These are phyloP conservation scores for Astropecten irregularis DNA, from an alignment of 53 echinoderm and acorn worm species.

Conservation along the genomic window DNA sequence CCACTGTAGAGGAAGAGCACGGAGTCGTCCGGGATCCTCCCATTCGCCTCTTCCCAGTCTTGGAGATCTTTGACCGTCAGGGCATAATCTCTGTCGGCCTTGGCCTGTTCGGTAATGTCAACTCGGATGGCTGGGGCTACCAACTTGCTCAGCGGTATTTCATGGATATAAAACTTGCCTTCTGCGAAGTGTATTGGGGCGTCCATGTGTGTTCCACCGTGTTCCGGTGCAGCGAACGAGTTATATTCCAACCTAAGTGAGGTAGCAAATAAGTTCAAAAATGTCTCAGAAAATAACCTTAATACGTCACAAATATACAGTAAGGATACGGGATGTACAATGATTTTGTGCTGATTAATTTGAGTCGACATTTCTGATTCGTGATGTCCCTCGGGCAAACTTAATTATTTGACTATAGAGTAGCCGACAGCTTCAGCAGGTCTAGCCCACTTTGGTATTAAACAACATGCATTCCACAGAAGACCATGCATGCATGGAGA, in stretches of 20 bases:
- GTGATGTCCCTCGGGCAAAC: too few relatives aligned
- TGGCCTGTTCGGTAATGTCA: conserved; percentile 8
- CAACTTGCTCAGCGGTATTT: background rate
- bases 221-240: background rate
- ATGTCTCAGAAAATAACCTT: too few relatives aligned
- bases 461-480: too few relatives aligned
- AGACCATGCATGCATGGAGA: too few relatives aligned
- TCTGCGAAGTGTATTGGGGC: conserved; percentile 4
- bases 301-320: too few relatives aligned
- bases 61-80: background rate
- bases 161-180: background rate
- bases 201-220: conserved; percentile 15
- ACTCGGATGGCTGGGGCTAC: conserved; percentile 1
- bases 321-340: too few relatives aligned
- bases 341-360: too few relatives aligned
- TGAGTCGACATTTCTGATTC: too few relatives aligned
- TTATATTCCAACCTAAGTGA: conserved; percentile 25
- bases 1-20: conserved; percentile 16
- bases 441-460: too few relatives aligned
- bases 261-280: too few relatives aligned
- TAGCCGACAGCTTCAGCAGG: too few relatives aligned
- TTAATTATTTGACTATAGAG: too few relatives aligned
- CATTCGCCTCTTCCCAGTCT: conserved; percentile 15
- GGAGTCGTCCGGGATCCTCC: background rate
- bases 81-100: background rate